Evolutionary conservation across 2,888 invertebrate genomes (phyloP), one percentile per base, ranked within the genome.

Genomic region (Hermaeophaga mercurialis): DNA sequence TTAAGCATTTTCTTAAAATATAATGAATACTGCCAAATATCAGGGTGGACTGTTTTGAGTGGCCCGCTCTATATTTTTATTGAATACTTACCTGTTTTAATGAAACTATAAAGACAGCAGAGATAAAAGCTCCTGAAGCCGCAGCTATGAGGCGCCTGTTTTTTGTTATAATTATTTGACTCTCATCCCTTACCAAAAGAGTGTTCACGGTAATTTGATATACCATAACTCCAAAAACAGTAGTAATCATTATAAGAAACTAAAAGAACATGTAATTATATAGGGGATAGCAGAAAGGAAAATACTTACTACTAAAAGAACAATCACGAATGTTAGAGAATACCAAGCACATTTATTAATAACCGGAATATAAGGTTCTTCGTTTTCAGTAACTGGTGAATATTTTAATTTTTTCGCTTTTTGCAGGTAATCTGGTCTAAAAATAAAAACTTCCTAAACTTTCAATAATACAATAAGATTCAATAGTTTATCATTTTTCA

Each of bases 51-150:
- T n/a, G n/a, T n/a, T n/a, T n/a, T n/a, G n/a, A n/a, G n/a, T n/a
- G n/a, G n/a, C n/a, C n/a, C n/a, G n/a, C n/a, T n/a, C n/a, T n/a
- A n/a, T n/a, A n/a, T n/a, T n/a, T n/a, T n/a, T n/a, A n/a, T n/a
- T n/a, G n/a, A 22, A 22, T 6, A 22, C 6, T 22, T 66, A 75
- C 74, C 58, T 59, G 61, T 59, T 67, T 66, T 49, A 71, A 71
- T 19, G 69, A 46, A 6, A 69, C 59, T 38, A 75, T 75, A 47
- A 74, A 68, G 9, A 60, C 7, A 1, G 70, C 70, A 3, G 69
- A 69, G 14, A 75, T 58, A 2, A 67, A 5, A 1, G 72, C 61
- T 1, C 70, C 69, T 3, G 65, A 53, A 1, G 54, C 18, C 19
- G 70, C 65, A 6, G 68, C 67, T 17, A 70, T 55, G 3, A 72